These are phyloP conservation scores for Mesorhabditis spiculigera DNA, from an alignment of 2,888 invertebrate species.

Conservation along the genomic window DNA sequence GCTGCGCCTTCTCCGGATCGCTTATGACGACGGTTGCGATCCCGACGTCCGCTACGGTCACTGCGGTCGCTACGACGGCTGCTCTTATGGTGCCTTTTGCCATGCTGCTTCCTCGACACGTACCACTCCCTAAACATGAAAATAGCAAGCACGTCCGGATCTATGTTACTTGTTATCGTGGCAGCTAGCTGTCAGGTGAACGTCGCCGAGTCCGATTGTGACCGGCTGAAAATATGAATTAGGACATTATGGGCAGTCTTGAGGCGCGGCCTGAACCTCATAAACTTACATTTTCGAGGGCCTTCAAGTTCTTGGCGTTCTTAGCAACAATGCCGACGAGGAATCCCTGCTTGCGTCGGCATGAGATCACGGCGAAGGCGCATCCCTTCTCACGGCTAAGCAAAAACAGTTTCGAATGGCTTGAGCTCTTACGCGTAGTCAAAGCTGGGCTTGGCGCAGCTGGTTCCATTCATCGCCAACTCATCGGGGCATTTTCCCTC, in stretches of 20 bases:
- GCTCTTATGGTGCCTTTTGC: not conserved
- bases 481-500: not conserved
- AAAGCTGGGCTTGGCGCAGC: not conserved
- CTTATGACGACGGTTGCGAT: conserved; percentile 1
- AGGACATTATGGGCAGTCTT: not conserved
- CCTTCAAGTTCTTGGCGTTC: not conserved
- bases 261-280: not conserved
- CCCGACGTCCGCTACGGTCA: not conserved
- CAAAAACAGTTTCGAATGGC: too few species aligned
- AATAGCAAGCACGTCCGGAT: not conserved
- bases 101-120: not conserved
- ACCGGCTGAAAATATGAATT: not conserved
- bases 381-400: not conserved
- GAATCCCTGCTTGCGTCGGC: not conserved
- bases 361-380: conserved; percentile 2
- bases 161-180: not conserved
- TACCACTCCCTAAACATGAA: not conserved
- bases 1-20: not conserved
- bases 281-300: not conserved
- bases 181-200: conserved; percentile 1
- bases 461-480: not conserved
- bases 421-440: not conserved
- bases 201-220: not conserved
- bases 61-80: not conserved
- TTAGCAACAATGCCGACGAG: not conserved